These are phyloP conservation scores for Ibidorhyncha struthersii DNA, from an alignment of 2,113 vertebrate species.

Conservation along the genomic window DNA sequence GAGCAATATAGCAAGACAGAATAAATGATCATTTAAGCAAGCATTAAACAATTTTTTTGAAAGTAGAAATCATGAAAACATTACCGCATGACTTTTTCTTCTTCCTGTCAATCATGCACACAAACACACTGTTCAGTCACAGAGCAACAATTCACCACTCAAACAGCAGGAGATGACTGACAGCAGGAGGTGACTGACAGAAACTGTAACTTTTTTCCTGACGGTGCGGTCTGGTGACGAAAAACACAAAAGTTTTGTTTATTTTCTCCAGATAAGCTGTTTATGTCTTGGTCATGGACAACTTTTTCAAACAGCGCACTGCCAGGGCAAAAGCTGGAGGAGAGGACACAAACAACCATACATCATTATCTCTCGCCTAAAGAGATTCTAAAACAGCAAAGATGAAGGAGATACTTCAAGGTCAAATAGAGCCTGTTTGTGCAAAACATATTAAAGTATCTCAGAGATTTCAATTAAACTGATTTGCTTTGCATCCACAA, in stretches of 20 bases:
- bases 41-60: accelerated
- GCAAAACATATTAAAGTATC: background rate
- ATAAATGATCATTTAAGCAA: background rate
- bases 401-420: background rate
- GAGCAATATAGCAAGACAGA: background rate
- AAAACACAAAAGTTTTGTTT: background rate
- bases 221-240: background rate
- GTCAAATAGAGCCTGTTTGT: accelerated
- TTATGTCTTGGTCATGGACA: background rate
- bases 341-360: background rate
- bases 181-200: background rate
- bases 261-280: background rate
- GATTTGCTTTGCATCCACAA: background rate
- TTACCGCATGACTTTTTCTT: background rate
- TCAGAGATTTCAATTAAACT: background rate
- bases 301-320: background rate
- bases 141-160: background rate
- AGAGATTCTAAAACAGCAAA: background rate
- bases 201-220: background rate
- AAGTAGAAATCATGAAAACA: background rate
- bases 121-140: background rate
- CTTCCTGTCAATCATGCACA: background rate
- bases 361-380: background rate
- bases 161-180: background rate
- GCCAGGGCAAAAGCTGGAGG: background rate